phyloP scores from a whole-genome alignment of 2,113 vertebrate genomes.

The Lathamus discolor region DNA sequence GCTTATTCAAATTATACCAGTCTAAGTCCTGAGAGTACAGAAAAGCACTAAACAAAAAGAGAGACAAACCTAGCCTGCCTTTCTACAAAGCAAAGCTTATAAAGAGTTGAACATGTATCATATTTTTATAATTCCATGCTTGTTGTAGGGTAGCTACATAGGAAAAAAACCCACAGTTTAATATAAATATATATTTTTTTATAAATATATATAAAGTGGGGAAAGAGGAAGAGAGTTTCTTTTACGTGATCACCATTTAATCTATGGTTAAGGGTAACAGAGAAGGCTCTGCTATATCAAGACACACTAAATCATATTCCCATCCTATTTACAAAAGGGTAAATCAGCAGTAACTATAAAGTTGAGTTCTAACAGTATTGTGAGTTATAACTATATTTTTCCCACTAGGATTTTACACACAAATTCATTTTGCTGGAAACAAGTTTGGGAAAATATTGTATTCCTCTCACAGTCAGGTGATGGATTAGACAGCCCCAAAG shows the following conservation, averaged over 20 bases:
- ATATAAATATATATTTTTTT: background rate
- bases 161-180: background rate
- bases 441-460: background rate
- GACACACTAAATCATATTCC: background rate
- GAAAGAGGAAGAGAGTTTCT: background rate
- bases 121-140: background rate
- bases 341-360: background rate
- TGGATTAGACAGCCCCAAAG: constrained; percentile 9
- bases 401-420: background rate
- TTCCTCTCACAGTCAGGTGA: constrained; percentile 17
- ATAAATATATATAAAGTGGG: background rate
- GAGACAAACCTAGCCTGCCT: background rate
- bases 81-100: background rate
- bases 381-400: background rate
- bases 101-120: background rate
- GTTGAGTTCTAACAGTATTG: background rate
- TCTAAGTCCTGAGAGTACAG: background rate
- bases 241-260: background rate
- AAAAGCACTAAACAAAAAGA: background rate
- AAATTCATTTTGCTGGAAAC: background rate
- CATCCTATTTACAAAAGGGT: background rate
- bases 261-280: background rate
- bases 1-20: background rate
- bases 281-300: background rate
- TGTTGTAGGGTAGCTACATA: background rate